Percentiles rank a stretch among this genome's conserved stretches.
These are phyloP conservation scores for Mycetomoellerius zeteki DNA, from an alignment of 1,140 invertebrate genomes.

Conservation along the genomic window DNA sequence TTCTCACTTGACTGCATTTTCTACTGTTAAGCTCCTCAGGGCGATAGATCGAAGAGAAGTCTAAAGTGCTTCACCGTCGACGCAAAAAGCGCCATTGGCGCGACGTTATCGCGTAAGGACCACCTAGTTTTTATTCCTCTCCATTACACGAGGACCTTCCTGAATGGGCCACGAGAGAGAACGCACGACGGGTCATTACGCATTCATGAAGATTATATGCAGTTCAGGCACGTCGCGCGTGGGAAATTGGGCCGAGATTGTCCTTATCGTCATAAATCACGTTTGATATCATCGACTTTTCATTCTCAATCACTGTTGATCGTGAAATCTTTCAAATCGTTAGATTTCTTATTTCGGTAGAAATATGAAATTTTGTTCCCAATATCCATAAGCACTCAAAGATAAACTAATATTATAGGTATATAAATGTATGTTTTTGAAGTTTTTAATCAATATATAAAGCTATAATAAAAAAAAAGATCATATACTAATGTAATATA, in stretches of 20 bases:
- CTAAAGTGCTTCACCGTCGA: conserved; percentile 38
- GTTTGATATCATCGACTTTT: conserved; percentile 75
- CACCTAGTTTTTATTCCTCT: conserved; percentile 67
- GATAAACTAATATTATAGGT: neutral
- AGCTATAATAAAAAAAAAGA: neutral
- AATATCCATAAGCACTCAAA: neutral
- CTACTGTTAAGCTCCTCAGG: conserved; percentile 53
- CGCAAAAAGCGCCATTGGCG: conserved; percentile 44
- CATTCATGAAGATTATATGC: conserved; percentile 83
- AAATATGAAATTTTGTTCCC: neutral
- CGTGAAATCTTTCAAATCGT: conserved; percentile 3
- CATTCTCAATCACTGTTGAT: conserved; percentile 1
- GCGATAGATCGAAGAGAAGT: conserved; percentile 36
- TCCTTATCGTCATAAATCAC: conserved; percentile 81
- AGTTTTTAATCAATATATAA: conserved; percentile 2
- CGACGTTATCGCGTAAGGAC: conserved; percentile 32
- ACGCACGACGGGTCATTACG: conserved; percentile 74
- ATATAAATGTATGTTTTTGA: neutral
- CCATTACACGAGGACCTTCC: conserved; percentile 70
- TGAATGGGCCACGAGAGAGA: conserved; percentile 63
- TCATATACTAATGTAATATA: neutral
- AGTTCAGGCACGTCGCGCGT: conserved; percentile 79
- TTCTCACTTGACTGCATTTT: conserved; percentile 66
- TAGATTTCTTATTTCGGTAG: neutral
- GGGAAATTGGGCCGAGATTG: conserved; percentile 81